Conservation (phyloP, 2,888 invertebrate species). For the Diloba caeruleocephala region DNA sequence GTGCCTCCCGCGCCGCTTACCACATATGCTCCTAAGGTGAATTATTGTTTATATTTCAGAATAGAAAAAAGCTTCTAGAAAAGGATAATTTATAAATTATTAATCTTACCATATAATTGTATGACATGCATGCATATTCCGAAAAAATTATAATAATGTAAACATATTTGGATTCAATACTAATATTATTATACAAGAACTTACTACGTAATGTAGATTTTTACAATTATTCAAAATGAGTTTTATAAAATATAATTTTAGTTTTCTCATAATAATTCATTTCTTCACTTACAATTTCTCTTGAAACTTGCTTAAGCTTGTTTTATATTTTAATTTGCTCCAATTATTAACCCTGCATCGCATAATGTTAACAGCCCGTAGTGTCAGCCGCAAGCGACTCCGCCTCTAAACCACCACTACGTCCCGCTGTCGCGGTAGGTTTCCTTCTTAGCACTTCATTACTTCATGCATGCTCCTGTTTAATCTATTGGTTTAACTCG, state of each 20-base stretch:
- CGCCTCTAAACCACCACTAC: conserved; percentile 89
- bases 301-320: conserved; percentile 62
- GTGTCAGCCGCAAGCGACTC: conserved; percentile 88
- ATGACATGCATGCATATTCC: no score
- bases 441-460: conserved; percentile 78
- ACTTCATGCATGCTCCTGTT: conserved; percentile 71
- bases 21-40: conserved; percentile 96
- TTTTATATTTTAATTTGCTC: conserved; percentile 75
- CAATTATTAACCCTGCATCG: conserved; percentile 88
- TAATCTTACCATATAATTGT: no score
- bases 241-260: conserved; percentile 10
- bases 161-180: no score
- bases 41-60: conserved; percentile 18
- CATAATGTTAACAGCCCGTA: conserved; percentile 89
- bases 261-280: conserved; percentile 42
- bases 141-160: no score
- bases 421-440: conserved; percentile 91
- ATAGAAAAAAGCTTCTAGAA: background rate
- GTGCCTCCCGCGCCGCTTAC: conserved; percentile 96
- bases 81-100: no score
- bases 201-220: background rate
- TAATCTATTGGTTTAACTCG: conserved; percentile 30
- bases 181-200: no score
- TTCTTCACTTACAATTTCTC: conserved; percentile 59
- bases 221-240: conserved; percentile 5